Conservation (phyloP, 2,888 invertebrate genomes). For the Orthonevra nobilis region DNA sequence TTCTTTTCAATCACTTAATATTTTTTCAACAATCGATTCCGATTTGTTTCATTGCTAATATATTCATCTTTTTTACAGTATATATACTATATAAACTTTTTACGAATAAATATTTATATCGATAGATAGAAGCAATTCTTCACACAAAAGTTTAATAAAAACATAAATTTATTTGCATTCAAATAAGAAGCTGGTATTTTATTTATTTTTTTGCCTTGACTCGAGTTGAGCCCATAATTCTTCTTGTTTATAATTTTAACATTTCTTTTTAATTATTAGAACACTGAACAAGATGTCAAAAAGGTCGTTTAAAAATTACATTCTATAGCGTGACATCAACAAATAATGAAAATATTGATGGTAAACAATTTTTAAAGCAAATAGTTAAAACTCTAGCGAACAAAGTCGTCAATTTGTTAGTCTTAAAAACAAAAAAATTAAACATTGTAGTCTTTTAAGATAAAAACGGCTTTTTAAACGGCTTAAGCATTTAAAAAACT, state of each 20-base stretch:
- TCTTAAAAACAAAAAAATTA: too few relatives aligned
- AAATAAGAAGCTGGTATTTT: constrained; percentile 28
- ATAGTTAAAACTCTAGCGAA: constrained; percentile 52
- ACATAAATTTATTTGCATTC: constrained; percentile 63
- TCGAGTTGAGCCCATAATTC: constrained; percentile 28
- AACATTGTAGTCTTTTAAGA: too few relatives aligned
- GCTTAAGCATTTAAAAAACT: constrained; percentile 9
- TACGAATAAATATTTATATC: constrained; percentile 68
- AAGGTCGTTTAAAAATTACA: constrained; percentile 1
- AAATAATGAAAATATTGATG: constrained; percentile 51
- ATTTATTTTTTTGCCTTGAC: constrained; percentile 10
- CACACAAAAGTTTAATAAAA: constrained; percentile 47
- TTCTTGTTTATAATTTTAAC: constrained; percentile 20
- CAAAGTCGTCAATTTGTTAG: constrained; percentile 69
- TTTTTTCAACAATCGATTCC: constrained; percentile 43
- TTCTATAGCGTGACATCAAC: constrained; percentile 34
- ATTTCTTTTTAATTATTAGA: constrained; percentile 14
- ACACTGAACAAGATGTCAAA: constrained; percentile 5
- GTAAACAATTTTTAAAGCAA: constrained; percentile 40
- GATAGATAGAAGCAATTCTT: constrained; percentile 63
- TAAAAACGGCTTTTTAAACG: constrained; percentile 18
- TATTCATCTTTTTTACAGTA: constrained; percentile 25
- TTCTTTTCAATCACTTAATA: constrained; percentile 51
- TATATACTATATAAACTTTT: constrained; percentile 61
- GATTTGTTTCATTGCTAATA: constrained; percentile 38